Conservation (phyloP, 2,797 vertebrate genomes). For the Emys orbicularis region DNA sequence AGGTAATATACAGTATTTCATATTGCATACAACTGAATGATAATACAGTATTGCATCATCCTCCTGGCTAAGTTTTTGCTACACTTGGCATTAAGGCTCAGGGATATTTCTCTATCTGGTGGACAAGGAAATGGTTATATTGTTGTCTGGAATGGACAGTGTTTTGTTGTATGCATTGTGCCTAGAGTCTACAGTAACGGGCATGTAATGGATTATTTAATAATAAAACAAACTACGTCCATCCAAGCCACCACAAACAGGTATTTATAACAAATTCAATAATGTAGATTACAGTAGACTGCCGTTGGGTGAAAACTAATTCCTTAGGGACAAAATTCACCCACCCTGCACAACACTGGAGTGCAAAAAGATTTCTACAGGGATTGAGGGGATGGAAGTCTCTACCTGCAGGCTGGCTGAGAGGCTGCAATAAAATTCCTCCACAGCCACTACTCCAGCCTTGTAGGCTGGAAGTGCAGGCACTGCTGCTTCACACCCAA, state of each 20-base stretch:
- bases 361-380: neutral
- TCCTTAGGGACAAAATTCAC: neutral
- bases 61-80: neutral
- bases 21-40: neutral
- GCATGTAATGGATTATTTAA: neutral
- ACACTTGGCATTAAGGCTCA: neutral
- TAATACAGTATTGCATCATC: neutral
- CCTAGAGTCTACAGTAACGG: neutral
- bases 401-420: neutral
- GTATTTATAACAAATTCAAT: neutral
- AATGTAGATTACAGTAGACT: neutral
- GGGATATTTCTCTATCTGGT: neutral
- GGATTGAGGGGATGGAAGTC: neutral
- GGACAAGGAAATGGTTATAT: neutral
- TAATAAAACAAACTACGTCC: neutral
- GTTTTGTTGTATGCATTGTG: neutral
- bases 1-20: neutral
- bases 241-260: neutral
- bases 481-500: neutral
- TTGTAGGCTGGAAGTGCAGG: neutral
- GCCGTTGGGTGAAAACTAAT: neutral
- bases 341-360: neutral
- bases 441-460: neutral
- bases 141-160: neutral
- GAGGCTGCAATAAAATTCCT: neutral